Evolutionary conservation across 1,140 invertebrate genomes (phyloP).

Genomic region (Subanguina moxae): DNA sequence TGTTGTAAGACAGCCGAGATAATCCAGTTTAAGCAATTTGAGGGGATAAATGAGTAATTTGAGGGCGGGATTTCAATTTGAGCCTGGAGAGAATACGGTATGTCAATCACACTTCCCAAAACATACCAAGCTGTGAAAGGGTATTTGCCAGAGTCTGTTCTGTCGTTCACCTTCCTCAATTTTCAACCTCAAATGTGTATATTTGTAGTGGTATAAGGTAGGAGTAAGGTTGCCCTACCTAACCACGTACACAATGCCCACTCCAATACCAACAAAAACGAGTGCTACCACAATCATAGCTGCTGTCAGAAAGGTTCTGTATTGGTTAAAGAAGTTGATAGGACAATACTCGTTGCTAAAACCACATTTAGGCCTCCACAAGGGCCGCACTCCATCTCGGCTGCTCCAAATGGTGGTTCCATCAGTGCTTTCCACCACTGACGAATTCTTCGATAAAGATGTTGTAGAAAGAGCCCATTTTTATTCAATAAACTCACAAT

Average conservation of each 20-base stretch:
- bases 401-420: slow-evolving; percentile 16
- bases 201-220: not conserved
- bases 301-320: not conserved
- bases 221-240: not conserved
- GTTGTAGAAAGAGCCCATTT: too few species aligned
- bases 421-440: not conserved
- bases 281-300: not conserved
- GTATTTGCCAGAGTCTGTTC: slow-evolving; percentile 9
- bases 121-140: slow-evolving; percentile 1
- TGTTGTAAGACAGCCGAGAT: too few species aligned
- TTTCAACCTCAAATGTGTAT: slow-evolving; percentile 8
- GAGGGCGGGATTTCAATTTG: too few species aligned
- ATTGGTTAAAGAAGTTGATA: slow-evolving; percentile 6
- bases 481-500: too few species aligned
- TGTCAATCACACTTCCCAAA: too few species aligned
- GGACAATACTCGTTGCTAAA: slow-evolving; percentile 26
- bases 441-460: not conserved
- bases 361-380: slow-evolving; percentile 26
- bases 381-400: slow-evolving; percentile 17
- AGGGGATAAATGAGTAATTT: too few species aligned
- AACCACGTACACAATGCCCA: not conserved
- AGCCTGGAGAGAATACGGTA: too few species aligned
- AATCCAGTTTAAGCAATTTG: too few species aligned
- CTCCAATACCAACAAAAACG: not conserved
- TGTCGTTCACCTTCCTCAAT: not conserved